Evolutionary conservation across 2,113 vertebrate genomes (phyloP), one percentile per base, ranked within the genome.

Genomic region (Neotragus pygmaeus): DNA sequence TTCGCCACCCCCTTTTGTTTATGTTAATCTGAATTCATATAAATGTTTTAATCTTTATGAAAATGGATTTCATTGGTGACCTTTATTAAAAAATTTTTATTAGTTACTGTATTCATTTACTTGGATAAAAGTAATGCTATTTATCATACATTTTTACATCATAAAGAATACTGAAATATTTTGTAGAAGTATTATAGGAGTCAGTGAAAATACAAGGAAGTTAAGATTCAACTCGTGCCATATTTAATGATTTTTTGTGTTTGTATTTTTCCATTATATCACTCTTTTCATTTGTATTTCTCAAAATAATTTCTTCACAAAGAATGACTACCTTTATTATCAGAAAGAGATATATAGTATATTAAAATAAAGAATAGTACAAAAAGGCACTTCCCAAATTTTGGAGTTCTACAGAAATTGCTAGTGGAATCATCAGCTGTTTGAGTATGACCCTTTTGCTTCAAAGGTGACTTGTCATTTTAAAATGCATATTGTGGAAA

Each of bases 221-320:
- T 85, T 82, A 75, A 89, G 57, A 57, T 80, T 95, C 78, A 30
- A 2, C 30, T 89, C 5, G 39, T 4, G 39, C 12, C 47, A 5
- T 90, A 47, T 39, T 64, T 83, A 70, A 43, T 95, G 39, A 81
- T 73, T 13, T 78, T 70, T 51, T 73, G 3, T 88, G 36, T 47
- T 89, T 27, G 11, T 45, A 4, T 87, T 95, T 95, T 88, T 90
- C 23, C 33, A 43, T 82, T 39, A 58, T 55, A 27, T 36, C 19
- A 81, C 6, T 30, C 51, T 88, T 87, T 83, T 73, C 5, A 64
- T 28, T 88, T 91, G 5, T 88, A 27, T 77, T 92, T 88, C 57
- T 87, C 36, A 64, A 92, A 97, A 89, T 97, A 85, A 92, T 86
- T 88, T 86, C 43, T 90, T 60, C 53, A 57, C 43, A 73, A 94